Evolutionary conservation across 2,797 vertebrate genomes (phyloP).

Genomic region (Helarctos malayanus): DNA sequence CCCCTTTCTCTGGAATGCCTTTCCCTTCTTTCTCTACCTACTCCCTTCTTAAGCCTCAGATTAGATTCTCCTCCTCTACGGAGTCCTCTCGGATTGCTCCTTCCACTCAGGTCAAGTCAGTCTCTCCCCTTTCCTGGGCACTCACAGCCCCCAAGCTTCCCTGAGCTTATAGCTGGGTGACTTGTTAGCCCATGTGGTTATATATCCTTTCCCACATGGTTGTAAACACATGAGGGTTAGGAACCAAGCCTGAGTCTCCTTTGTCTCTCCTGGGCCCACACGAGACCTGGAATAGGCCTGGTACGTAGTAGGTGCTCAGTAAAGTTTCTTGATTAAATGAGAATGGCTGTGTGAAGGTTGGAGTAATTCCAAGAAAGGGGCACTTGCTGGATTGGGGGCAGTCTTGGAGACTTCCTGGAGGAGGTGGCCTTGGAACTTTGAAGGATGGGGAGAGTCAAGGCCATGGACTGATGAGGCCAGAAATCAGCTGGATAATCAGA

Average conservation of each 20-base stretch:
- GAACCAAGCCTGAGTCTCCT: background rate
- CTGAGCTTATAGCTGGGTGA: background rate
- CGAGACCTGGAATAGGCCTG: background rate
- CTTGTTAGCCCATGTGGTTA: background rate
- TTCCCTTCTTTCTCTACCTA: background rate
- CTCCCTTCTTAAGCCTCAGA: background rate
- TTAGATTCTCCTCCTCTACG: slow-evolving; percentile 18
- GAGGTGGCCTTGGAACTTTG: background rate
- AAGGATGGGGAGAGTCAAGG: background rate
- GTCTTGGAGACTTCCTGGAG: slow-evolving; percentile 43
- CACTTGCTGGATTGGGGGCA: background rate
- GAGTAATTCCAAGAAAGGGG: background rate
- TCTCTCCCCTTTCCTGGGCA: background rate
- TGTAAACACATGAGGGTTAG: background rate
- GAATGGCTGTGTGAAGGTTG: background rate
- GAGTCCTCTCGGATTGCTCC: slow-evolving; percentile 4
- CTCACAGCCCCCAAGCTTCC: background rate
- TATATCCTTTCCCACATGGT: background rate
- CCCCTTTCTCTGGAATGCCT: background rate
- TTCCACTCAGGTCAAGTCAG: background rate
- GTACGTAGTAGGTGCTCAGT: background rate
- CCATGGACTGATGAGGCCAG: background rate
- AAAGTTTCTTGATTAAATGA: slow-evolving; percentile 3
- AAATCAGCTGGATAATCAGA: background rate
- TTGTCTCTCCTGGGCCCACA: background rate